A percentile compares a stretch with the other conserved stretches of the same genome.
These are phyloP conservation scores for Brienomyrus longianalis DNA, from an alignment of 2,113 vertebrate genomes.

Conservation along the genomic window DNA sequence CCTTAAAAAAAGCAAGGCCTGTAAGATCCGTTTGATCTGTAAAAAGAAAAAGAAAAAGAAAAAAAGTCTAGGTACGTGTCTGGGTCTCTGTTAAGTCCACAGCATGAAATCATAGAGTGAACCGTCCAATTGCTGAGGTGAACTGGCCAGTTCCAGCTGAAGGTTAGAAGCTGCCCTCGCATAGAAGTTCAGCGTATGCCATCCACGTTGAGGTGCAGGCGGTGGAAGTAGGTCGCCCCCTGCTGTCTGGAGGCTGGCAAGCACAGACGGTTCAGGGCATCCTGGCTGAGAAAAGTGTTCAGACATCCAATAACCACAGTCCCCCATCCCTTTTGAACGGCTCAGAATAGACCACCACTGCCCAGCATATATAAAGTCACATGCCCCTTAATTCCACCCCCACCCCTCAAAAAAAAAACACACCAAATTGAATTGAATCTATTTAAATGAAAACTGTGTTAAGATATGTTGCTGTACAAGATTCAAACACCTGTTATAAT, in stretches of 20 bases:
- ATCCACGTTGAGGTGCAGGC: neutral
- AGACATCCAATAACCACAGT: neutral
- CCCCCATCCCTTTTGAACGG: neutral
- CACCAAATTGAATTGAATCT: neutral
- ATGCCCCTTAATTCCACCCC: neutral
- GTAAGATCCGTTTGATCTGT: neutral
- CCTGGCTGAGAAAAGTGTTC: neutral
- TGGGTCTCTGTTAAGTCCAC: neutral
- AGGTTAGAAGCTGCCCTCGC: neutral
- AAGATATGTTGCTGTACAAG: constrained; percentile 17
- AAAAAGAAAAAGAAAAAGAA: neutral
- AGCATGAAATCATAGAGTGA: neutral
- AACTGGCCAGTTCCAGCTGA: neutral
- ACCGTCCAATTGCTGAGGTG: neutral
- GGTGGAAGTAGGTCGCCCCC: neutral
- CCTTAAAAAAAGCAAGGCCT: constrained; percentile 13
- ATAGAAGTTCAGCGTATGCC: neutral
- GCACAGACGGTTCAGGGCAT: neutral
- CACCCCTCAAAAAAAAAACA: neutral
- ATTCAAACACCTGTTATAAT: constrained; percentile 26
- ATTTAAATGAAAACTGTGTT: constrained; percentile 13
- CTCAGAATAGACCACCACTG: neutral
- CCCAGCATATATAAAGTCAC: neutral
- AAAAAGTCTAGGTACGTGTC: neutral
- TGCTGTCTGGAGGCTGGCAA: constrained; percentile 4